Percentiles rank a stretch among this genome's conserved stretches.
These are phyloP conservation scores for Tupiocoris notatus DNA, from an alignment of 2,888 invertebrate genomes.

Conservation along the genomic window DNA sequence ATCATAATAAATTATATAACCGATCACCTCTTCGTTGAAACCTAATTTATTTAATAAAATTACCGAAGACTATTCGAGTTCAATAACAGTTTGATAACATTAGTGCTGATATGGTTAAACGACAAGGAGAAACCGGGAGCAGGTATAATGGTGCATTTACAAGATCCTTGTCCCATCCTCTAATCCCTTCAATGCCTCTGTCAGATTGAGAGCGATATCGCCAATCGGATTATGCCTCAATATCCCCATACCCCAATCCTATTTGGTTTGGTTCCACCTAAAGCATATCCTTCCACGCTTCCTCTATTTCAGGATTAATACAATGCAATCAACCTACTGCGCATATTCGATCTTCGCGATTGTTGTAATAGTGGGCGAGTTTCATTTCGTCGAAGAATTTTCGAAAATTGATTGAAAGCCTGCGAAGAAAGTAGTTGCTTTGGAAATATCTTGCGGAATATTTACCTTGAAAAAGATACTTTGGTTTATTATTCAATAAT, in stretches of 20 bases:
- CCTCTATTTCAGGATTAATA: neutral
- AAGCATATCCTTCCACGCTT: neutral
- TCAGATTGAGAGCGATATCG: slow-evolving; percentile 21
- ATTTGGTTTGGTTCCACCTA: neutral
- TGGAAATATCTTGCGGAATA: too few species aligned
- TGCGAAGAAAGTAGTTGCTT: too few species aligned
- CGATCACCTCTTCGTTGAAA: too few species aligned
- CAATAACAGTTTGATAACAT: neutral
- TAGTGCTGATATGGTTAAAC: neutral
- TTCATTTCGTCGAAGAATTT: too few species aligned
- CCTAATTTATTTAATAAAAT: too few species aligned
- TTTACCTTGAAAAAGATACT: too few species aligned
- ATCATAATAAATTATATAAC: too few species aligned
- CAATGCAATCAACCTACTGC: slow-evolving; percentile 17
- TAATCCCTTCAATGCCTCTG: slow-evolving; percentile 14
- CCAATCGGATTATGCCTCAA: slow-evolving; percentile 8
- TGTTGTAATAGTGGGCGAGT: neutral
- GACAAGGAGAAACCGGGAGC: neutral
- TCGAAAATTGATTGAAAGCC: too few species aligned
- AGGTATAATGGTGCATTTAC: neutral
- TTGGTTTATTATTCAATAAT: too few species aligned
- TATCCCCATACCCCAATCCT: neutral
- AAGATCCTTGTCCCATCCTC: neutral
- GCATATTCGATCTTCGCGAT: neutral
- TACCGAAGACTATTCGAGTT: too few species aligned